Percentiles rank a stretch among this genome's conserved stretches.
These are phyloP conservation scores for Erpobdella octoculata DNA, from an alignment of 2,888 invertebrate species.

Conservation along the genomic window DNA sequence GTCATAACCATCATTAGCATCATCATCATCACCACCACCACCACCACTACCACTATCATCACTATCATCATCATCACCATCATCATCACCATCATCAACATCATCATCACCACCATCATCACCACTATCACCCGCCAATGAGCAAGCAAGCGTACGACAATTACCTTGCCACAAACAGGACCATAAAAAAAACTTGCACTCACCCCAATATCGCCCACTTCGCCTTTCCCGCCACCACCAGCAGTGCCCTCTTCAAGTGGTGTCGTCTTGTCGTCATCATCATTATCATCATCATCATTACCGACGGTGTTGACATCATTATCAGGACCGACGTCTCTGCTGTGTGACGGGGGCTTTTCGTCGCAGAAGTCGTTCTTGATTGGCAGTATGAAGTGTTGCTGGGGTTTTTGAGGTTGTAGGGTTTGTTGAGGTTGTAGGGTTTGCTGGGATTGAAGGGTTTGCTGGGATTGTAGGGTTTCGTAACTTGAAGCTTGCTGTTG, in stretches of 20 bases:
- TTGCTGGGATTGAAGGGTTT: no score
- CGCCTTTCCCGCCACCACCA: neutral
- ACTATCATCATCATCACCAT: neutral
- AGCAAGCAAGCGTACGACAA: neutral
- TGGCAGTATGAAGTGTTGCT: no score
- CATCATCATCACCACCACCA: constrained; percentile 5
- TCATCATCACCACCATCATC: constrained; percentile 14
- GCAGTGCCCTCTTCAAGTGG: neutral
- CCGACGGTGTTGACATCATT: neutral
- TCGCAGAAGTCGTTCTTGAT: no score
- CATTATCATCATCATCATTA: neutral
- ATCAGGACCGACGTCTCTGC: no score
- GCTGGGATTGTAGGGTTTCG: no score
- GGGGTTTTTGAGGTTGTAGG: no score
- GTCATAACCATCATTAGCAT: constrained; percentile 6
- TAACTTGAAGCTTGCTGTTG: no score
- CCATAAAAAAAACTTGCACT: neutral
- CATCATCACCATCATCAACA: constrained; percentile 7
- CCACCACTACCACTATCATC: neutral
- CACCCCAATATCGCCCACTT: no score
- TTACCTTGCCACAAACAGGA: neutral
- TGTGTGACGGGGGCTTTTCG: no score
- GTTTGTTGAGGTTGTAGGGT: no score
- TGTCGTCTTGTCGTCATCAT: no score
- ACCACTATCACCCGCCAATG: neutral